Conservation (phyloP, 2,797 vertebrate genomes). For the Halcyon badia region DNA sequence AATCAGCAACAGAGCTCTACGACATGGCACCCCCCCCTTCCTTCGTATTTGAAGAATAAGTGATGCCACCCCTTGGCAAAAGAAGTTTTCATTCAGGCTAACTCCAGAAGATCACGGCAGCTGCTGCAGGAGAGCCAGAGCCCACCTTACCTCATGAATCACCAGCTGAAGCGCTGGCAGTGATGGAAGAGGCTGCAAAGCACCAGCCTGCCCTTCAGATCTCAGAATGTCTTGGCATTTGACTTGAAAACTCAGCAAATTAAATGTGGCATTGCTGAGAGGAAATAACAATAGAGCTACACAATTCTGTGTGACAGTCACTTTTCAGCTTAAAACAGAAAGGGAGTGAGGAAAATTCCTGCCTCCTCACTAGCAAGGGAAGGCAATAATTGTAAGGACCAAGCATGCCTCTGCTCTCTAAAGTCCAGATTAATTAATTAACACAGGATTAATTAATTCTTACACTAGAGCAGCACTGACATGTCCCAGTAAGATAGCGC, state of each 20-base stretch:
- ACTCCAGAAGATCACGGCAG: not conserved
- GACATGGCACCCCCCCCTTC: not conserved
- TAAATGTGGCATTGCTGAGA: constrained; percentile 60
- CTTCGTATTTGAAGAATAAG: not conserved
- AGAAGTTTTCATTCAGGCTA: not conserved
- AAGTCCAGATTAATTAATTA: constrained; percentile 57
- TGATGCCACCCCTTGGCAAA: not conserved
- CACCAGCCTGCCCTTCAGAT: constrained; percentile 15
- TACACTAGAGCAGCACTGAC: not conserved
- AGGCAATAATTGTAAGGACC: not conserved
- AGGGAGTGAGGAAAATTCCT: not conserved
- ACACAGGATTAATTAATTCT: constrained; percentile 52
- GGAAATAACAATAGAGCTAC: constrained; percentile 46
- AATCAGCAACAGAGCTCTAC: not conserved
- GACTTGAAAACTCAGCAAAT: constrained; percentile 63
- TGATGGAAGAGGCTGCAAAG: constrained; percentile 32
- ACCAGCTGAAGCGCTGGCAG: not conserved
- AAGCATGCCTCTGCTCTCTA: not conserved
- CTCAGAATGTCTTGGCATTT: constrained; percentile 57
- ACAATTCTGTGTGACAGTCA: not conserved
- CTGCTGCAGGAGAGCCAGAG: not conserved
- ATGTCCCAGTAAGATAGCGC: not conserved
- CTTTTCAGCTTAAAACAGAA: constrained; percentile 34
- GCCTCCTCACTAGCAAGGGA: not conserved
- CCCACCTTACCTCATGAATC: constrained; percentile 29